These are phyloP conservation scores for Halisarca cf. caerulea DNA, from an alignment of 37 sponge, comb jelly and placozoan genomes.

Conservation along the genomic window DNA sequence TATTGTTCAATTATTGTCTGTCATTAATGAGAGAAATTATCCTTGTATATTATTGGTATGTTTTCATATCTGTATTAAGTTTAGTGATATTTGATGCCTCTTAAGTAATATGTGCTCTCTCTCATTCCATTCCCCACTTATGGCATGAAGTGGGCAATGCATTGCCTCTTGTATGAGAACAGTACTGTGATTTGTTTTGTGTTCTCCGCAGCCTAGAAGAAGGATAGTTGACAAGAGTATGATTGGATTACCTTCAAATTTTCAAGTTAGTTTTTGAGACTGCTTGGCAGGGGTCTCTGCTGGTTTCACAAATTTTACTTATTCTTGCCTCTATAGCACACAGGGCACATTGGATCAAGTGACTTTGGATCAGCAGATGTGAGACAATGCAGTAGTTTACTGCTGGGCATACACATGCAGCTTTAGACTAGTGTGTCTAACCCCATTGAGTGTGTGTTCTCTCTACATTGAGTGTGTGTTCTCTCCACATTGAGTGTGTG, in stretches of 20 bases:
- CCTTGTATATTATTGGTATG: not conserved
- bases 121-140: not conserved
- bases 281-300: not conserved
- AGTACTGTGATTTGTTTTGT: not conserved
- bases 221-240: slow-evolving; percentile 58
- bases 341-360: slow-evolving; percentile 84
- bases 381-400: slow-evolving; percentile 16
- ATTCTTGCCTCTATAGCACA: slow-evolving; percentile 50
- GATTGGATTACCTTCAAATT: slow-evolving; percentile 79
- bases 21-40: not conserved
- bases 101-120: too few species aligned
- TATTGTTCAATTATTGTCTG: not conserved
- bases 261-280: slow-evolving; percentile 52
- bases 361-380: slow-evolving; percentile 82
- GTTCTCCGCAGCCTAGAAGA: slow-evolving; percentile 23
- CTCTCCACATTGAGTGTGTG: too few species aligned
- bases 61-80: not conserved
- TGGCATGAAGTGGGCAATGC: not conserved
- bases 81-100: too few species aligned
- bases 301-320: not conserved
- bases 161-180: not conserved
- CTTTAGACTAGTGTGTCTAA: too few species aligned
- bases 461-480: too few species aligned
- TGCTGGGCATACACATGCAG: too few species aligned
- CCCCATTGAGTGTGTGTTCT: too few species aligned